Percentiles rank a stretch among this genome's conserved stretches.
Conservation (phyloP, 2,797 vertebrate genomes). For the Petrocephalus schoutedeni region DNA sequence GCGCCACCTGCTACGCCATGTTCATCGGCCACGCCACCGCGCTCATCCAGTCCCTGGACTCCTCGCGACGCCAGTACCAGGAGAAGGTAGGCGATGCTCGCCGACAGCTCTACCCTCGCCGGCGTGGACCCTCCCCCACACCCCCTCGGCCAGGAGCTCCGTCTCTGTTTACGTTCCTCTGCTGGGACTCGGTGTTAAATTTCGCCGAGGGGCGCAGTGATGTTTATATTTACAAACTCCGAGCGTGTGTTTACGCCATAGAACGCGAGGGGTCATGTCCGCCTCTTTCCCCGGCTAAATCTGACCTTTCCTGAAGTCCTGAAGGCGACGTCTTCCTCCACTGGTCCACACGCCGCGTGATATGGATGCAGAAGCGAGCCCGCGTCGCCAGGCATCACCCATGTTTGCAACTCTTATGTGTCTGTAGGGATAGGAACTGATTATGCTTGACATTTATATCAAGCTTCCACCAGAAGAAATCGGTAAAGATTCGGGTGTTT, state of each 20-base stretch:
- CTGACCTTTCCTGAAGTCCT: neutral
- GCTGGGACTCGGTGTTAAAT: neutral
- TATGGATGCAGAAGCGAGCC: neutral
- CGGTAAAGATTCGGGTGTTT: neutral
- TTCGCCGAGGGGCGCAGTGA: neutral
- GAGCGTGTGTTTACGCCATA: neutral
- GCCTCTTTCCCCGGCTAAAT: neutral
- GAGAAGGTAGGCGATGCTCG: constrained; percentile 74
- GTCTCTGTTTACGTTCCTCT: constrained; percentile 31
- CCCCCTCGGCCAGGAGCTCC: neutral
- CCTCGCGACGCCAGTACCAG: constrained; percentile 91
- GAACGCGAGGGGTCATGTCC: neutral
- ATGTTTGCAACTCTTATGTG: neutral
- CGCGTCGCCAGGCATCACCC: neutral
- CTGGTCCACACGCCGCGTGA: neutral
- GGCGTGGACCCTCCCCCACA: neutral
- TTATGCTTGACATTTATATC: constrained; percentile 1
- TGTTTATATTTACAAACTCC: neutral
- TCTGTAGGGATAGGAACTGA: neutral
- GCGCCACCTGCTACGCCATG: constrained; percentile 96
- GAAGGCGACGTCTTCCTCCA: neutral
- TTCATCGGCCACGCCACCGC: constrained; percentile 95
- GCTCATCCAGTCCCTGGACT: constrained; percentile 93
- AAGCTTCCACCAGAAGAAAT: neutral
- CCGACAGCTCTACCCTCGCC: neutral